These are phyloP conservation scores for Kradibia gibbosae DNA, from an alignment of 1,140 invertebrate species.

Conservation along the genomic window DNA sequence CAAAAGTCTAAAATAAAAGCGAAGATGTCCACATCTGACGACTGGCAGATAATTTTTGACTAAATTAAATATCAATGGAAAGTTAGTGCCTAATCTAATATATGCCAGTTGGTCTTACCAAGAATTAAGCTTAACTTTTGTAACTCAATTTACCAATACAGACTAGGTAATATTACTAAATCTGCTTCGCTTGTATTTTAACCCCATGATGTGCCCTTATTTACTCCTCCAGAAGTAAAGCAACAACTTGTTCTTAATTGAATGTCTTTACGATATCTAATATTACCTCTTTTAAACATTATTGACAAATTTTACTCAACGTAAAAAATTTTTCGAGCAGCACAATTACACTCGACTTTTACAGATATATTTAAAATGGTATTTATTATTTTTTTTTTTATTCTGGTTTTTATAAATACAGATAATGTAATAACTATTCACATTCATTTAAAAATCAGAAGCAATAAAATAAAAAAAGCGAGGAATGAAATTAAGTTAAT, in stretches of 20 bases:
- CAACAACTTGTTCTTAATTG: background rate
- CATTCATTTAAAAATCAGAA: too few relatives aligned
- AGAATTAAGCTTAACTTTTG: slow-evolving; percentile 65
- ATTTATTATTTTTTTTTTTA: too few relatives aligned
- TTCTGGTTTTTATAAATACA: too few relatives aligned
- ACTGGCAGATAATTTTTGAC: background rate
- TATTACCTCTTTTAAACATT: background rate
- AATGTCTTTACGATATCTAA: background rate
- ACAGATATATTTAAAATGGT: too few relatives aligned
- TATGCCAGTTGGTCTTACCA: slow-evolving; percentile 21
- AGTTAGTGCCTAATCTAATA: slow-evolving; percentile 37
- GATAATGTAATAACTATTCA: too few relatives aligned
- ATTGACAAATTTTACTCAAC: too few relatives aligned
- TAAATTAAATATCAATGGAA: slow-evolving; percentile 37
- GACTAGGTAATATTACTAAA: slow-evolving; percentile 64
- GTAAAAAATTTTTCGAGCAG: too few relatives aligned
- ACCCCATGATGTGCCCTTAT: slow-evolving; percentile 26
- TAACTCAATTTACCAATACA: slow-evolving; percentile 62
- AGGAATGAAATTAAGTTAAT: too few relatives aligned
- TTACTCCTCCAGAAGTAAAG: background rate
- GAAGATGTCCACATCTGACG: background rate
- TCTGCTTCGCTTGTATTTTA: slow-evolving; percentile 63
- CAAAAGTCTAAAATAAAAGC: background rate
- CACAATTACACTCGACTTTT: too few relatives aligned
- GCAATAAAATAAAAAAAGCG: too few relatives aligned